Percentiles rank a stretch among this genome's conserved stretches.
Conservation (phyloP, 2,888 invertebrate genomes). For the Linhomoeus sp. region DNA sequence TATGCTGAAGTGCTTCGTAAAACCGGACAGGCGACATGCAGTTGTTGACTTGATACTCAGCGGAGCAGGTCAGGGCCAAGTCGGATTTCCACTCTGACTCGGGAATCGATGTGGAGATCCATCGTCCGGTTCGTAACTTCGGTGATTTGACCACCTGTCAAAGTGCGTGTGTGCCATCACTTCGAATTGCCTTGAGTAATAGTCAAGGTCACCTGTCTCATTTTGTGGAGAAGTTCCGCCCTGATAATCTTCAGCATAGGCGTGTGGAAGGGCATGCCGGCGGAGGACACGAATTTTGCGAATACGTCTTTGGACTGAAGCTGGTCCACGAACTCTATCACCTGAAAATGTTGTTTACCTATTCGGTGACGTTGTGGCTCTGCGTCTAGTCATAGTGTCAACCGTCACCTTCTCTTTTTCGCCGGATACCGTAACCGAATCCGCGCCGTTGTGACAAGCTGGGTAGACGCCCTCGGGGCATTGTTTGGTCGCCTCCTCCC, state of each 20-base stretch:
- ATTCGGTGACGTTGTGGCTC: no score
- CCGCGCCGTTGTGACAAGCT: slow-evolving; percentile 75
- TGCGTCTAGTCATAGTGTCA: no score
- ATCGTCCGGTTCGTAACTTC: slow-evolving; percentile 38
- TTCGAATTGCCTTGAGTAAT: no score
- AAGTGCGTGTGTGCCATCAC: background rate
- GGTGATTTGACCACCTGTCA: background rate
- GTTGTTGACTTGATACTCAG: slow-evolving; percentile 78
- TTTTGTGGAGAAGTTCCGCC: background rate
- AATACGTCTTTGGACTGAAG: slow-evolving; percentile 47
- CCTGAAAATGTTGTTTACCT: no score
- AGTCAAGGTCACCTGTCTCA: no score
- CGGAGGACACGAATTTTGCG: slow-evolving; percentile 58
- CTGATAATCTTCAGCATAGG: slow-evolving; percentile 61
- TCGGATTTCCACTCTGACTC: slow-evolving; percentile 37
- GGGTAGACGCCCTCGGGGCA: slow-evolving; percentile 44
- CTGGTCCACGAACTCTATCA: background rate
- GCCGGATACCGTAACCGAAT: slow-evolving; percentile 79
- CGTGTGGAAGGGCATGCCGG: slow-evolving; percentile 71
- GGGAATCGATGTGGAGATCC: slow-evolving; percentile 68
- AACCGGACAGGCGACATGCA: slow-evolving; percentile 76
- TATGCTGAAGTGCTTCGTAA: slow-evolving; percentile 52
- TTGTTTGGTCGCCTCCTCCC: slow-evolving; percentile 24
- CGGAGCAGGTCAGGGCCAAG: slow-evolving; percentile 53
- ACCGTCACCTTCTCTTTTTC: slow-evolving; percentile 40